Evolutionary conservation across 2,888 invertebrate genomes (phyloP).

Genomic region (Ferrisia virgata): DNA sequence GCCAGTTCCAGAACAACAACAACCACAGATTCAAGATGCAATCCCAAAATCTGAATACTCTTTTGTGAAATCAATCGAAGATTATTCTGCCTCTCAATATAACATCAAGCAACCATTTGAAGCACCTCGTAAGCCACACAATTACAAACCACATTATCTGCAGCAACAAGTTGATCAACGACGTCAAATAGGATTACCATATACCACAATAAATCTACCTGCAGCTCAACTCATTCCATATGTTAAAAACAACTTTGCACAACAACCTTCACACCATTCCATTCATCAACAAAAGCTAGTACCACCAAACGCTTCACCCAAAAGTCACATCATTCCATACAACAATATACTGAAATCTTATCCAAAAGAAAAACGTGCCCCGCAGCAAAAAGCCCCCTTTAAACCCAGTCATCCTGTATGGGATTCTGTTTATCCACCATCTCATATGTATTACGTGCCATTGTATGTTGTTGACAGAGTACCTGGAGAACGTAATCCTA

Average conservation of each 20-base stretch:
- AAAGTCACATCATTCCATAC: conserved; percentile 5
- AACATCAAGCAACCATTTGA: background rate
- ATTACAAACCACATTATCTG: background rate
- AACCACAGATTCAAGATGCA: background rate
- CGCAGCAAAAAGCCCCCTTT: conserved; percentile 48
- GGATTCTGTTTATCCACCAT: conserved; percentile 50
- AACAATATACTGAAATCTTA: background rate
- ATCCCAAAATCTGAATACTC: background rate
- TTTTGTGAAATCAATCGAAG: background rate
- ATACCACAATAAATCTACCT: background rate
- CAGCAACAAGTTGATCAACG: background rate
- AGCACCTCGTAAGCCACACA: background rate
- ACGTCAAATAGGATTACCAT: background rate
- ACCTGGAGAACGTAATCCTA: conserved; percentile 19
- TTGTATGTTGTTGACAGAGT: conserved; percentile 47
- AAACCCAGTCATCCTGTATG: conserved; percentile 50
- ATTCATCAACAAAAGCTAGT: background rate
- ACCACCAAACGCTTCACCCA: background rate
- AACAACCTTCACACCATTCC: background rate
- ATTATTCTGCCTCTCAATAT: background rate
- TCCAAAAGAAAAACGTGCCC: background rate
- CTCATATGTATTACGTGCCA: conserved; percentile 50
- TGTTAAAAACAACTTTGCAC: conserved; percentile 7
- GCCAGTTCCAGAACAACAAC: background rate
- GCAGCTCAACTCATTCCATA: conserved; percentile 32